Evolutionary conservation across 2,113 vertebrate species (phyloP), one percentile per base, ranked within the genome.

Genomic region (Bostrychus sinensis): DNA sequence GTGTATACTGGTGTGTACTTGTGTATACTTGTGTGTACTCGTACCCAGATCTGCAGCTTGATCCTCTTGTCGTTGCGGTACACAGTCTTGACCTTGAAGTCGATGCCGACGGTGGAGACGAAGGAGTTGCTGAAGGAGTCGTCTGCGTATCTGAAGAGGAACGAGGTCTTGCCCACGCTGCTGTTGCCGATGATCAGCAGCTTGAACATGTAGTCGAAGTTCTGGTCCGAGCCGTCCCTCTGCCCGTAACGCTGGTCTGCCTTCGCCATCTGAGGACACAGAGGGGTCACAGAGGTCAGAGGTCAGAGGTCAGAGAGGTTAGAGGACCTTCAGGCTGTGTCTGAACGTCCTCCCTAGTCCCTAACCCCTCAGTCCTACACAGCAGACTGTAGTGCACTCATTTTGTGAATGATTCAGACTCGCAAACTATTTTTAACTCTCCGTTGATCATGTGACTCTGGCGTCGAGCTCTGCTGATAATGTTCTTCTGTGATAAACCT

Each of bases 11-110:
- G n/a, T n/a, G n/a, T n/a, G n/a, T n/a, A n/a, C n/a, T n/a, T n/a
- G n/a, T n/a, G n/a, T n/a, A n/a, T n/a, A n/a, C n/a, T n/a, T n/a
- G n/a, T n/a, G n/a, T n/a, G n/a, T n/a, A n/a, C n/a, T 12, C 43
- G 20, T 46, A 99, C 97, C 97, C 96, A 98, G 60, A 99, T 98
- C 89, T 99, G 97, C 69, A 99, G 92, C 82, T 99, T 99, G 76
- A 99, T 95, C 71, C 97, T 89, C 84, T 99, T 99, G 85, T 99
- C 97, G 8, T 98, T 95, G 76, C 96, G 94, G 45, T 51, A 51
- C 16, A 51, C 46, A 2, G 46, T 51, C 14, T 51, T 51, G 25
- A 51, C 46, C 46, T 51, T 97, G 90, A 99, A 99, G 91, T 99
- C 97, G 25, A 99, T 98, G 28, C 97, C 97, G 57, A 99, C 97